These are phyloP conservation scores for Plutella xylostella DNA, from an alignment of 2,888 invertebrate species.

Conservation along the genomic window DNA sequence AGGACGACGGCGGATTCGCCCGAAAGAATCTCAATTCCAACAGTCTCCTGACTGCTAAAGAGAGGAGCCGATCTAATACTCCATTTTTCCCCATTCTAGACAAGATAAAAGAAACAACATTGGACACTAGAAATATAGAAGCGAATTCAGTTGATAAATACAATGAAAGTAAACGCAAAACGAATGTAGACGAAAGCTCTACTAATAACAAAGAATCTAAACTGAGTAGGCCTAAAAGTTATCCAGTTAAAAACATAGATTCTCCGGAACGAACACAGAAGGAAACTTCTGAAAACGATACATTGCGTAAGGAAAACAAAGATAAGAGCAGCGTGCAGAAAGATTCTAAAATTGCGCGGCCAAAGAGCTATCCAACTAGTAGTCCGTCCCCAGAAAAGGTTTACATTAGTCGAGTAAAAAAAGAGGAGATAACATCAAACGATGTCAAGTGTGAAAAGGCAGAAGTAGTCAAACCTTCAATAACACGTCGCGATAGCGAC, in stretches of 20 bases:
- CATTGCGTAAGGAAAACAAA: constrained; percentile 27
- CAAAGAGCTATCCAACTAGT: constrained; percentile 72
- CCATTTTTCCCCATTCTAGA: constrained; percentile 64
- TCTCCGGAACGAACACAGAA: constrained; percentile 35
- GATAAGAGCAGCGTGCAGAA: constrained; percentile 28
- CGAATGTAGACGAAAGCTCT: constrained; percentile 33
- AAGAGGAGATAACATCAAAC: constrained; percentile 31
- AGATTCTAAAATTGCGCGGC: constrained; percentile 63
- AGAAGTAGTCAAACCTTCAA: constrained; percentile 24
- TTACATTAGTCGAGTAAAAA: constrained; percentile 34
- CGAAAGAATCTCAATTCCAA: constrained; percentile 52
- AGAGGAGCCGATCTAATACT: constrained; percentile 57
- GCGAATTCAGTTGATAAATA: constrained; percentile 23
- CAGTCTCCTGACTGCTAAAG: constrained; percentile 36
- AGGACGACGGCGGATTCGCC: constrained; percentile 29
- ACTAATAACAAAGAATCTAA: constrained; percentile 45
- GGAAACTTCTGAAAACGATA: constrained; percentile 25
- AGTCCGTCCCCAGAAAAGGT: constrained; percentile 56
- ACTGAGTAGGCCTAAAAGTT: constrained; percentile 69
- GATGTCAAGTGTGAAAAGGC: constrained; percentile 26
- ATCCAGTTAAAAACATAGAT: constrained; percentile 58
- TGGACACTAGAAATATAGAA: constrained; percentile 27
- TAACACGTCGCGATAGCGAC: constrained; percentile 40
- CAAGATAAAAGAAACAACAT: constrained; percentile 54
- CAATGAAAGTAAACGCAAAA: constrained; percentile 26